A percentile compares a stretch with the other conserved stretches of the same genome.
phyloP scores from a whole-genome alignment of 1,140 invertebrate genomes.

The Orius laevigatus region DNA sequence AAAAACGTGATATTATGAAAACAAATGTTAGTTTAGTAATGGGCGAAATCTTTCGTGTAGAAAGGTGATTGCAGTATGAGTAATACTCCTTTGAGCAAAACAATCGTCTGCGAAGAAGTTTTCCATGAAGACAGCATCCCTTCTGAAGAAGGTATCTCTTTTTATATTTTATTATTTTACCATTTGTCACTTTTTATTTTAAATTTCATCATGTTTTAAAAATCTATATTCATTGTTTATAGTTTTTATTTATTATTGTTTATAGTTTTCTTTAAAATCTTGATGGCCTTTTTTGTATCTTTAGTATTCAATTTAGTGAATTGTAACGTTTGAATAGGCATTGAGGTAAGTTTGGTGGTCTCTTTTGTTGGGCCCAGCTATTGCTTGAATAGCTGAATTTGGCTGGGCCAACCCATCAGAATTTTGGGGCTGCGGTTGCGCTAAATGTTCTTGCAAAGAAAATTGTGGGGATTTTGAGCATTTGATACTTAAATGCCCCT shows the following conservation, averaged over 20 bases:
- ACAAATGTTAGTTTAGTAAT: conserved; percentile 6
- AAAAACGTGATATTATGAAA: too few species aligned
- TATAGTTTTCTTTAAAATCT: conserved; percentile 4
- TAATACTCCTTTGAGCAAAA: conserved; percentile 19
- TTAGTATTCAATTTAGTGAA: too few species aligned
- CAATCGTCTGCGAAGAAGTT: conserved; percentile 58
- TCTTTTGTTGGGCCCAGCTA: too few species aligned
- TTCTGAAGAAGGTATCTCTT: conserved; percentile 48
- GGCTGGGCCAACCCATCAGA: too few species aligned
- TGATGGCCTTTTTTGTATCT: too few species aligned
- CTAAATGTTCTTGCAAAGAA: too few species aligned
- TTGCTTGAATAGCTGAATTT: too few species aligned
- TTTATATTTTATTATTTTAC: neutral
- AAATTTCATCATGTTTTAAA: conserved; percentile 29
- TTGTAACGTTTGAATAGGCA: too few species aligned
- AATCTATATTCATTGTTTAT: conserved; percentile 10
- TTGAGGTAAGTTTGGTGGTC: too few species aligned
- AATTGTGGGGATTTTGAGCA: too few species aligned
- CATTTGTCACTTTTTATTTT: conserved; percentile 16
- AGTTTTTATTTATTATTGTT: conserved; percentile 8
- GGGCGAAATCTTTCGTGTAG: conserved; percentile 12
- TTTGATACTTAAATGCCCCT: too few species aligned
- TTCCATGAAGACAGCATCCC: conserved; percentile 65
- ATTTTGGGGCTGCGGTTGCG: too few species aligned
- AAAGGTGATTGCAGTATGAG: conserved; percentile 13